Conservation (phyloP, 1,140 invertebrate species). For the Cotesia vestalis region DNA sequence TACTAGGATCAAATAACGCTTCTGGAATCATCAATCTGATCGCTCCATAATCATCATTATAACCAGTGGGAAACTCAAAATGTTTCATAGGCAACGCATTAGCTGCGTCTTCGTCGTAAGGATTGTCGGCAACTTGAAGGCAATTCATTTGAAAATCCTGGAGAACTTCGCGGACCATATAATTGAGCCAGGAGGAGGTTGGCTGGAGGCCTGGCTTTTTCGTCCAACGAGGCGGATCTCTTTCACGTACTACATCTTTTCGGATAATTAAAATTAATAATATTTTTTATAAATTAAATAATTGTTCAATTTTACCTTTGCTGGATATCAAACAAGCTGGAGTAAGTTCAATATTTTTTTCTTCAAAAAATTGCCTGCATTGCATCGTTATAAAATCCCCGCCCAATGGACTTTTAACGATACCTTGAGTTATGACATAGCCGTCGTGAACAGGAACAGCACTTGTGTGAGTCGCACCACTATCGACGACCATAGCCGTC, state of each 20-base stretch:
- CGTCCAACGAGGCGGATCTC: constrained; percentile 83
- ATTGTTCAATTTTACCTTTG: constrained; percentile 67
- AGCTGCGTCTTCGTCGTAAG: constrained; percentile 83
- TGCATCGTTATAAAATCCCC: constrained; percentile 92
- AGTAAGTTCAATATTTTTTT: constrained; percentile 84
- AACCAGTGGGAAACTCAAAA: constrained; percentile 95
- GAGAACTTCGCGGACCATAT: constrained; percentile 83
- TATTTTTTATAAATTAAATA: too few relatives aligned
- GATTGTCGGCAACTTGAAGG: constrained; percentile 84
- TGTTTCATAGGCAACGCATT: constrained; percentile 84
- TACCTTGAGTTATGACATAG: constrained; percentile 90
- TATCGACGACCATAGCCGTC: constrained; percentile 91
- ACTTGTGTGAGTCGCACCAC: constrained; percentile 92
- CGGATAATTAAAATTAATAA: neutral
- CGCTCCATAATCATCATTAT: constrained; percentile 89
- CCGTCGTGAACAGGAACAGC: constrained; percentile 93
- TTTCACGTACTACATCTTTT: constrained; percentile 82
- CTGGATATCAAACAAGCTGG: constrained; percentile 83
- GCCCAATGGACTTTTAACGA: constrained; percentile 89
- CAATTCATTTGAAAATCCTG: constrained; percentile 86
- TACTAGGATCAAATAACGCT: constrained; percentile 85
- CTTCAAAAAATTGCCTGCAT: constrained; percentile 81
- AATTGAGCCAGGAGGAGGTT: constrained; percentile 87
- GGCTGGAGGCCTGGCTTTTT: constrained; percentile 83
- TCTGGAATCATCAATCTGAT: constrained; percentile 91